A percentile compares a stretch with the other conserved stretches of the same genome.
Evolutionary conservation across 2,797 vertebrate genomes (phyloP).

Genomic region (Periophthalmus magnuspinnatus): DNA sequence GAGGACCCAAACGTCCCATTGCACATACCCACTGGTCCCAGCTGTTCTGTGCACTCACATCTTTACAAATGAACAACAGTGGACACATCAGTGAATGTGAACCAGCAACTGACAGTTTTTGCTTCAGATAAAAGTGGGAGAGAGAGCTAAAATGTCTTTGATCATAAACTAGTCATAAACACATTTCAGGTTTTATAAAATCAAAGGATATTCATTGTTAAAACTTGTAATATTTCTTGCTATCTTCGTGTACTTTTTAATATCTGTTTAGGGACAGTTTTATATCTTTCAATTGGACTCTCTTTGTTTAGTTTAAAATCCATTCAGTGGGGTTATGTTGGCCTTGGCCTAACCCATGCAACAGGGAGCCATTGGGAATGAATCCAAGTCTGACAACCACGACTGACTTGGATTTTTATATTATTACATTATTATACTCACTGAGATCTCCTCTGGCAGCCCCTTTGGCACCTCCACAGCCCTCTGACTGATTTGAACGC

Average conservation of each 20-base stretch:
- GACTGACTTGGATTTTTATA: not conserved
- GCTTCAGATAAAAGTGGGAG: not conserved
- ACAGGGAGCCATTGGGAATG: too few relatives aligned
- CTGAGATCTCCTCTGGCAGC: conserved; percentile 86
- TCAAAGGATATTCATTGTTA: not conserved
- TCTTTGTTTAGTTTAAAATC: too few relatives aligned
- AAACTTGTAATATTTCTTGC: not conserved
- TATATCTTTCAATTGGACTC: too few relatives aligned
- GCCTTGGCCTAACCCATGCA: too few relatives aligned
- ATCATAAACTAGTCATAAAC: conserved; percentile 11
- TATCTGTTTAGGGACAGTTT: not conserved
- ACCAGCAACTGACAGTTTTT: conserved; percentile 7
- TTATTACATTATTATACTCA: conserved; percentile 73
- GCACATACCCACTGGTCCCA: conserved; percentile 38
- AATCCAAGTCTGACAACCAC: not conserved
- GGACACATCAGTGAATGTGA: conserved; percentile 19
- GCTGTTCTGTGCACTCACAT: conserved; percentile 50
- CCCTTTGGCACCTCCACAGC: conserved; percentile 85
- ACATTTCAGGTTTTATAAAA: not conserved
- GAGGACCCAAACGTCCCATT: conserved; percentile 48
- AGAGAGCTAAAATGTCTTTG: not conserved
- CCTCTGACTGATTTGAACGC: conserved; percentile 79
- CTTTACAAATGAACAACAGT: conserved; percentile 16
- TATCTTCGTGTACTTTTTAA: not conserved
- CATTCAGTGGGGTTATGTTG: too few relatives aligned